Conservation (phyloP, 2,888 invertebrate species). For the Chaitophorus viminalis region DNA sequence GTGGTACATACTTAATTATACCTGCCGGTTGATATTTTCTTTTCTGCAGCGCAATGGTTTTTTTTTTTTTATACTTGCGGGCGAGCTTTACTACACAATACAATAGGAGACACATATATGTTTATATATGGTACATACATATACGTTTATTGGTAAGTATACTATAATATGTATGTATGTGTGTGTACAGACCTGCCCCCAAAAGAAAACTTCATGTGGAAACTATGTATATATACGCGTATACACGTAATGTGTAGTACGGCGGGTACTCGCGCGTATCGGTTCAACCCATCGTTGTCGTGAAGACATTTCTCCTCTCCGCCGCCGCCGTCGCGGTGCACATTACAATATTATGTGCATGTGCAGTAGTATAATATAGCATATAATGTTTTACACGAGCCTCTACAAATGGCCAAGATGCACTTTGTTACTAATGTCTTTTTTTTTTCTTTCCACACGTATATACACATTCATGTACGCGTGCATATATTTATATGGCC, state of each 20-base stretch:
- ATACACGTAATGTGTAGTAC: too few relatives aligned
- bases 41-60: not conserved
- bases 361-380: too few relatives aligned
- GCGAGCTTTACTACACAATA: not conserved
- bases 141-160: not conserved
- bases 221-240: not conserved
- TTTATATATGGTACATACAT: not conserved
- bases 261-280: conserved; percentile 6
- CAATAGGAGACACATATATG: conserved; percentile 29
- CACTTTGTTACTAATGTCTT: conserved; percentile 50
- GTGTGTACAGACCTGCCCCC: conserved; percentile 3
- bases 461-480: not conserved
- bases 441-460: not conserved
- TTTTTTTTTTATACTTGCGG: too few relatives aligned
- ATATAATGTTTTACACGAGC: conserved; percentile 37
- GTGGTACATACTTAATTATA: too few relatives aligned
- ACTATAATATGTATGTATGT: not conserved
- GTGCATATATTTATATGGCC: not conserved
- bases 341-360: too few relatives aligned
- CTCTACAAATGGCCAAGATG: conserved; percentile 51
- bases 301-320: conserved; percentile 35
- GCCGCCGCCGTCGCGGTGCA: not conserved
- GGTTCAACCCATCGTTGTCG: conserved; percentile 43
- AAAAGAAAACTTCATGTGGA: conserved; percentile 15
- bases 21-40: conserved; percentile 36